A percentile compares a stretch with the other conserved stretches of the same genome.
These are phyloP conservation scores for Pluvianellus socialis DNA, from an alignment of 2,113 vertebrate species.

Conservation along the genomic window DNA sequence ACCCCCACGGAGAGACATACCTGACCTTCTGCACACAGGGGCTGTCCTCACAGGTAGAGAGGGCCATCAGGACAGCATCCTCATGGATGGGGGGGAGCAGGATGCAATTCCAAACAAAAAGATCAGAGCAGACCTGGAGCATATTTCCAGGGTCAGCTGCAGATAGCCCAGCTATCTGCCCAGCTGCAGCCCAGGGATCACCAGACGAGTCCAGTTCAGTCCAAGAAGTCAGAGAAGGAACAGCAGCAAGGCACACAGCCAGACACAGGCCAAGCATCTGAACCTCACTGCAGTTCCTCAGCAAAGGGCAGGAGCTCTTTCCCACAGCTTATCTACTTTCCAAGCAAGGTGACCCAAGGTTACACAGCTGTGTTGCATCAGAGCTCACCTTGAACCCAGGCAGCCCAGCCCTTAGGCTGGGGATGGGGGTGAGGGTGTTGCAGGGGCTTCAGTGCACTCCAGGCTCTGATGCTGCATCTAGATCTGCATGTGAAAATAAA, in stretches of 20 bases:
- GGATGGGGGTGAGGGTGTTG: background rate
- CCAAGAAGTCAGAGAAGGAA: background rate
- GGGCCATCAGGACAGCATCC: too few relatives aligned
- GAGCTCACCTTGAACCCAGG: background rate
- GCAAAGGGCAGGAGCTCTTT: background rate
- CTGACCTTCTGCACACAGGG: background rate
- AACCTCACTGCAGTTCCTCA: background rate
- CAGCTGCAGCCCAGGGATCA: background rate
- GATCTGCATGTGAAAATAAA: background rate
- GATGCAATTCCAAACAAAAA: background rate
- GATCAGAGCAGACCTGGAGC: background rate
- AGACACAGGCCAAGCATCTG: background rate
- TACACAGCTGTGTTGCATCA: background rate
- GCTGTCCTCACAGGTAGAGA: too few relatives aligned
- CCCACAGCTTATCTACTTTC: background rate
- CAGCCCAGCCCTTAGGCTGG: background rate
- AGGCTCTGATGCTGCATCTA: background rate
- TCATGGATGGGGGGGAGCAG: rapidly evolving
- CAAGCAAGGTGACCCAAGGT: background rate
- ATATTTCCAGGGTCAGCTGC: background rate
- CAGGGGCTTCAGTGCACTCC: background rate
- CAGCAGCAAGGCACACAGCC: background rate
- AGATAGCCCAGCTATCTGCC: too few relatives aligned
- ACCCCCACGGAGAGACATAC: too few relatives aligned
- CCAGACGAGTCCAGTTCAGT: background rate